Evolutionary conservation across 2,888 invertebrate species (phyloP).

Genomic region (Nemoura dubitans): DNA sequence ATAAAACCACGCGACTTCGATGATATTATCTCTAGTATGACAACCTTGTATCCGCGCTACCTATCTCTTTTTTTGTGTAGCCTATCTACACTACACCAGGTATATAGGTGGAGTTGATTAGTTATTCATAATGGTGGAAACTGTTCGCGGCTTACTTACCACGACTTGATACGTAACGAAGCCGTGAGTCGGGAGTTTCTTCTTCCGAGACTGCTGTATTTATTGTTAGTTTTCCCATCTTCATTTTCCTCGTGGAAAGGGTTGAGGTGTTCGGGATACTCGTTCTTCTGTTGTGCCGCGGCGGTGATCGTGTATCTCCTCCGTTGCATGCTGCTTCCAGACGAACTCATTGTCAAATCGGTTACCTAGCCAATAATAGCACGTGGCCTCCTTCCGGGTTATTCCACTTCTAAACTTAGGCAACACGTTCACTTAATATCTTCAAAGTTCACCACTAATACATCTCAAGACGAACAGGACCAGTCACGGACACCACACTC

Average conservation of each 20-base stretch:
- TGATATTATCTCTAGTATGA: too few species aligned
- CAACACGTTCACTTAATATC: background rate
- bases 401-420: background rate
- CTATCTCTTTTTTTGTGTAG: too few species aligned
- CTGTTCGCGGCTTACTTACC: background rate
- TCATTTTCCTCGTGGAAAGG: slow-evolving; percentile 71
- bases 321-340: background rate
- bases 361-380: background rate
- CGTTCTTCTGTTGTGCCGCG: slow-evolving; percentile 56
- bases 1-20: background rate
- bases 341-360: background rate
- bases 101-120: too few species aligned
- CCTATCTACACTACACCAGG: too few species aligned
- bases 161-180: background rate
- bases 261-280: slow-evolving; percentile 81
- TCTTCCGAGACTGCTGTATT: background rate
- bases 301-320: background rate
- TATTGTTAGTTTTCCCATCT: slow-evolving; percentile 32
- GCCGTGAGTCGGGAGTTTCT: slow-evolving; percentile 20
- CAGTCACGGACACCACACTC: background rate
- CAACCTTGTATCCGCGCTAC: too few species aligned
- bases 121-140: background rate
- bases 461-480: background rate
- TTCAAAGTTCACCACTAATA: slow-evolving; percentile 21
- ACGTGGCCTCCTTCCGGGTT: background rate